These are phyloP conservation scores for Mesitornis unicolor DNA, from an alignment of 2,113 vertebrate species.

Conservation along the genomic window DNA sequence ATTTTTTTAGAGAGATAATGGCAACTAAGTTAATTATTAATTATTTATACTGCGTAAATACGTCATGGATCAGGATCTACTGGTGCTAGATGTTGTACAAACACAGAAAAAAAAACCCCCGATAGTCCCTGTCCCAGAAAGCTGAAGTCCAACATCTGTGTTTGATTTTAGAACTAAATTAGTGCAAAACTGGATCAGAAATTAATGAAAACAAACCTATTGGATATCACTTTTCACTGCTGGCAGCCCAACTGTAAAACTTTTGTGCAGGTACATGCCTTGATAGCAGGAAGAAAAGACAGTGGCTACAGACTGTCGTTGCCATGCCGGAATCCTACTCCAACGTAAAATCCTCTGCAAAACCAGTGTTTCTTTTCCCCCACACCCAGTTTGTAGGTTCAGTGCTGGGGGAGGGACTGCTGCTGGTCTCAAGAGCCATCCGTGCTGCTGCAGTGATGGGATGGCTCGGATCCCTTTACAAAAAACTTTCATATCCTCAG, in stretches of 20 bases:
- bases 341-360: neutral
- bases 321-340: neutral
- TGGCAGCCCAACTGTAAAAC: neutral
- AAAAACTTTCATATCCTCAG: neutral
- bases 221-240: neutral
- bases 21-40: slow-evolving; percentile 40
- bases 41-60: neutral
- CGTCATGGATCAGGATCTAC: neutral
- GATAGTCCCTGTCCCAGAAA: neutral
- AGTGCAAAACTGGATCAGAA: neutral
- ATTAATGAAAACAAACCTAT: neutral
- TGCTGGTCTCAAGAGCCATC: neutral
- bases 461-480: neutral
- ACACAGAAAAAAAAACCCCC: neutral
- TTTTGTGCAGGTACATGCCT: neutral
- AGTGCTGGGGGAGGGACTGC: neutral
- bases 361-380: neutral
- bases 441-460: neutral
- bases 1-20: neutral
- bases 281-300: neutral
- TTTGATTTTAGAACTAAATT: neutral
- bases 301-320: neutral
- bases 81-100: neutral
- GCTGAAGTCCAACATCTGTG: slow-evolving; percentile 1
- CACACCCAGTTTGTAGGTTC: neutral